A percentile compares a stretch with the other conserved stretches of the same genome.
Evolutionary conservation across 1,140 invertebrate species (phyloP).

Genomic region (Drosophila ironensis): DNA sequence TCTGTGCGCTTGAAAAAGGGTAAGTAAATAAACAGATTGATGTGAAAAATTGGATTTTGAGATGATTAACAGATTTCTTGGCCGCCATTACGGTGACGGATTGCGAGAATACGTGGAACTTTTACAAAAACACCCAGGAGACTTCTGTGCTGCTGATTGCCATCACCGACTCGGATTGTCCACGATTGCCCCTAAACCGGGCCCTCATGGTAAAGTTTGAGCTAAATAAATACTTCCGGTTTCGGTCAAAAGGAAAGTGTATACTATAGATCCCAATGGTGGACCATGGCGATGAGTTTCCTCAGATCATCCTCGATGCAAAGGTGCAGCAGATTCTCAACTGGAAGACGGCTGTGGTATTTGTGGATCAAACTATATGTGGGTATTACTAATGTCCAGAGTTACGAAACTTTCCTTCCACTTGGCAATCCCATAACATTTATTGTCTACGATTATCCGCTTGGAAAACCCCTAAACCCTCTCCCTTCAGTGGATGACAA

Average conservation of each 20-base stretch:
- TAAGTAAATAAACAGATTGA: constrained; percentile 55
- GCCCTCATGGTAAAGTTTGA: constrained; percentile 84
- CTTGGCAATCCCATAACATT: no score
- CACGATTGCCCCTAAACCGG: constrained; percentile 85
- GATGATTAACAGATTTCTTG: constrained; percentile 84
- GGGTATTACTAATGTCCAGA: no score
- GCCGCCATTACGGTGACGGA: constrained; percentile 87
- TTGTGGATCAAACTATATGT: constrained; percentile 89
- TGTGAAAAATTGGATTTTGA: background rate
- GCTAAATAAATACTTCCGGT: background rate
- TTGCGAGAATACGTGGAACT: constrained; percentile 87
- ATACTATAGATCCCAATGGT: constrained; percentile 85
- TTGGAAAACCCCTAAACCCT: no score
- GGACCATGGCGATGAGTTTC: constrained; percentile 86
- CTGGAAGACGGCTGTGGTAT: constrained; percentile 87
- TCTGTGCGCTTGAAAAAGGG: constrained; percentile 86
- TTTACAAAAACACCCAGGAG: constrained; percentile 84
- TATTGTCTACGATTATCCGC: no score
- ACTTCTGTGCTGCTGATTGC: constrained; percentile 87
- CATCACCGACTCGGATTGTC: constrained; percentile 87
- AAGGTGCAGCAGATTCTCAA: constrained; percentile 84
- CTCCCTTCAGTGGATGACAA: constrained; percentile 57
- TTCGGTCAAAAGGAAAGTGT: no score
- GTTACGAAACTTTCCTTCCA: no score
- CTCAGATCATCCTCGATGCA: constrained; percentile 89